Conservation (phyloP, 92 coral and sea anemone species). For the Parazoanthus swiftii region DNA sequence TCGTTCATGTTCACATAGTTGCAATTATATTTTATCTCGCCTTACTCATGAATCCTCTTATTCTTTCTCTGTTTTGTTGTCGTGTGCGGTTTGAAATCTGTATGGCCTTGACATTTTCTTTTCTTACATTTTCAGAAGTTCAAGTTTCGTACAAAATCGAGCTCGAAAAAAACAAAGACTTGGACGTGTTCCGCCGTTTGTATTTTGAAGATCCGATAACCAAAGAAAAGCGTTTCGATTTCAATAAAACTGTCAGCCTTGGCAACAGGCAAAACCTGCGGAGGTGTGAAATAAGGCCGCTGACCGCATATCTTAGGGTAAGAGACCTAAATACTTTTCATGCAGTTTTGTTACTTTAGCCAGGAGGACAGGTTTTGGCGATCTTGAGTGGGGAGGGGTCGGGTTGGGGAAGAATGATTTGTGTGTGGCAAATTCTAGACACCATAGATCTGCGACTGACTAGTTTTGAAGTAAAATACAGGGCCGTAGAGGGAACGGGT, state of each 20-base stretch:
- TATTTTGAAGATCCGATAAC: conserved; percentile 55
- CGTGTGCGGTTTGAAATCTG: background rate
- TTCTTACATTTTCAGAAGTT: conserved; percentile 49
- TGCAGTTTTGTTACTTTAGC: too few relatives aligned
- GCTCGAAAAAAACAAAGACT: conserved; percentile 62
- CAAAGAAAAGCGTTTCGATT: conserved; percentile 44
- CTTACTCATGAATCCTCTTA: background rate
- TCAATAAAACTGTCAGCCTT: conserved; percentile 44
- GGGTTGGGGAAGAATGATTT: too few relatives aligned
- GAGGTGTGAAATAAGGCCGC: conserved; percentile 51
- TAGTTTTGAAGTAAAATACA: too few relatives aligned
- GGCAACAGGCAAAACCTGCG: conserved; percentile 37
- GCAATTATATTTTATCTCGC: too few relatives aligned
- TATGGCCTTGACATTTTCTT: background rate
- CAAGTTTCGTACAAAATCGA: conserved; percentile 56
- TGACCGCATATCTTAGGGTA: conserved; percentile 70
- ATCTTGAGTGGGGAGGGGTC: too few relatives aligned
- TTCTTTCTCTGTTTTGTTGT: background rate
- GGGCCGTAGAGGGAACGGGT: too few relatives aligned
- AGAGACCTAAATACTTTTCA: too few relatives aligned
- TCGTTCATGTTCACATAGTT: background rate
- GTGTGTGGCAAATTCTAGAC: too few relatives aligned
- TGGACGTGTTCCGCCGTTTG: conserved; percentile 57
- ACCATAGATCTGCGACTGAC: too few relatives aligned
- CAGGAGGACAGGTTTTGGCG: too few relatives aligned